Evolutionary conservation across 2,113 vertebrate genomes (phyloP).

Genomic region (Leucopsar rothschildi): DNA sequence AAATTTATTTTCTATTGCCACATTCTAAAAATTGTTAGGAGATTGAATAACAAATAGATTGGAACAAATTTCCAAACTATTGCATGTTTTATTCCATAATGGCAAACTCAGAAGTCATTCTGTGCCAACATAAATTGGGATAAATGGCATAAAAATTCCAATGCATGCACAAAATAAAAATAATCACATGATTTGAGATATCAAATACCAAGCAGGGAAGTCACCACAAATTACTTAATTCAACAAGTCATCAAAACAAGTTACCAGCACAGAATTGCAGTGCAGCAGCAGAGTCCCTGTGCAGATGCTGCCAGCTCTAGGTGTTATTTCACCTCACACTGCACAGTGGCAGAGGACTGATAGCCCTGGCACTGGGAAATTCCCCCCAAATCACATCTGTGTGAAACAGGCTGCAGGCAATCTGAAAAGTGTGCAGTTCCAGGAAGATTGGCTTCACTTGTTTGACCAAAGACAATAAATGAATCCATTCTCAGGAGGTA

Average conservation of each 20-base stretch:
- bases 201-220: not conserved
- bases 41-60: not conserved
- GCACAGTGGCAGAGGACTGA: not conserved
- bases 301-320: not conserved
- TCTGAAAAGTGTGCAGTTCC: not conserved
- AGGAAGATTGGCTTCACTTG: not conserved
- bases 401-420: not conserved
- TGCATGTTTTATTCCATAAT: not conserved
- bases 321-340: not conserved
- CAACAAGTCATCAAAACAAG: not conserved
- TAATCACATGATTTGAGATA: not conserved
- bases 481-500: not conserved
- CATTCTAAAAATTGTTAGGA: not conserved
- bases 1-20: not conserved
- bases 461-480: not conserved
- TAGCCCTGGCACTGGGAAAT: not conserved
- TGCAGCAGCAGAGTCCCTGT: not conserved
- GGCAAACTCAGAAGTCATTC: not conserved
- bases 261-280: not conserved
- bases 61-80: not conserved
- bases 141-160: slow-evolving; percentile 7
- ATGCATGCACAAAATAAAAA: not conserved
- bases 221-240: not conserved
- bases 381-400: not conserved
- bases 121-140: not conserved